These are phyloP conservation scores for Orthosia cruda DNA, from an alignment of 2,888 invertebrate species.

Conservation along the genomic window DNA sequence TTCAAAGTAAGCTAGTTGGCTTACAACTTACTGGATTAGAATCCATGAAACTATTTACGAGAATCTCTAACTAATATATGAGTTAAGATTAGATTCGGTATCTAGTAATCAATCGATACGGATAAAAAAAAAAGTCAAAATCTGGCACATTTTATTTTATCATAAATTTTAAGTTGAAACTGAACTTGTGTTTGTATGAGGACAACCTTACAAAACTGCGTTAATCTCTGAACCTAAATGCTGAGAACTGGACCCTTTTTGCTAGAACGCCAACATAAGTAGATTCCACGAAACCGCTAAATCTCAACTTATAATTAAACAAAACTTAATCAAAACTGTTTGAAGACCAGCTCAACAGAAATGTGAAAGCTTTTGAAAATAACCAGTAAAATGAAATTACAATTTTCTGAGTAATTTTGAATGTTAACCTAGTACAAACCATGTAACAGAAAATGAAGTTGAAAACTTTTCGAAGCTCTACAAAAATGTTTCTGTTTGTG, in stretches of 20 bases:
- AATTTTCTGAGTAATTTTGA: neutral
- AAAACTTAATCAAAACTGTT: neutral
- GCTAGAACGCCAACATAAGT: no score
- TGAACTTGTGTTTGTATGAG: no score
- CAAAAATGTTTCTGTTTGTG: conserved; percentile 6
- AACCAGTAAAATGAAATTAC: neutral
- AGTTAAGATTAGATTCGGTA: no score
- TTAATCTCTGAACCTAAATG: no score
- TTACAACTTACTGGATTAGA: neutral
- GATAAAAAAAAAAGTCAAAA: no score
- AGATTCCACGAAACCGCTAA: no score
- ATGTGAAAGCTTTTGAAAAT: conserved; percentile 11
- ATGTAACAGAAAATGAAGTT: conserved; percentile 13
- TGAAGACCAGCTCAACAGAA: neutral
- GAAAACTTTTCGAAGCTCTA: conserved; percentile 9
- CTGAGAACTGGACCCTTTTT: no score
- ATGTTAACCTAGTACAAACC: neutral
- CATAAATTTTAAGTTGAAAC: no score
- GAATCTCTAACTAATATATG: no score
- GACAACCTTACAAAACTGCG: no score
- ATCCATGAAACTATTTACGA: neutral
- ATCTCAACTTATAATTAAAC: neutral
- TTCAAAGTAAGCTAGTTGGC: neutral
- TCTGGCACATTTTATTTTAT: no score
- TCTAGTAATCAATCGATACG: no score